These are phyloP conservation scores for Scopus umbretta DNA, from an alignment of 2,113 vertebrate genomes.

Conservation along the genomic window DNA sequence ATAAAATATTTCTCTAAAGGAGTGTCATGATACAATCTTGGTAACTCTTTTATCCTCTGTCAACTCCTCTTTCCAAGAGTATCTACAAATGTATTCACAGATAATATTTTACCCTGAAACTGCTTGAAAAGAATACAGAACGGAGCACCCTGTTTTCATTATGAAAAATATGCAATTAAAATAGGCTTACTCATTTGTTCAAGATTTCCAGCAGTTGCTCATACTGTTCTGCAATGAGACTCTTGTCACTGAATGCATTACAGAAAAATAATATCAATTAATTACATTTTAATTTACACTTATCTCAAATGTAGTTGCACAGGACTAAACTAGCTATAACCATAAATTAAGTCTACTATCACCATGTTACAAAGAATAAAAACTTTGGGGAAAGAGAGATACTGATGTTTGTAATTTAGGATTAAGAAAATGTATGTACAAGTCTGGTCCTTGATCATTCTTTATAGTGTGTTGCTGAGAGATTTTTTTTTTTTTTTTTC, in stretches of 20 bases:
- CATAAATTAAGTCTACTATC: background rate
- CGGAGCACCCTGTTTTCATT: background rate
- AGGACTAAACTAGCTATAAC: background rate
- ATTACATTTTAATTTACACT: background rate
- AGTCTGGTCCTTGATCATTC: background rate
- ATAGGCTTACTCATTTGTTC: background rate
- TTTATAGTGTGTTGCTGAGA: background rate
- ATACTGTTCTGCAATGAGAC: background rate
- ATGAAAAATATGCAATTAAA: background rate
- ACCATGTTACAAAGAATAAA: background rate
- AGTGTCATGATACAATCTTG: constrained; percentile 8
- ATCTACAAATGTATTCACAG: constrained; percentile 1
- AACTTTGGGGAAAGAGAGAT: background rate
- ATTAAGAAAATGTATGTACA: background rate
- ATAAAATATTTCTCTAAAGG: constrained; percentile 35
- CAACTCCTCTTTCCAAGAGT: background rate
- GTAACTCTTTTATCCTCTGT: constrained; percentile 35
- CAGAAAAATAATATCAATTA: background rate
- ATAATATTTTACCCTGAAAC: background rate
- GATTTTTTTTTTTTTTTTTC: background rate
- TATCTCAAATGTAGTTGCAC: background rate
- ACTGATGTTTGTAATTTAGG: background rate
- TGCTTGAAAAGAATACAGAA: background rate
- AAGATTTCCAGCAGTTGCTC: background rate
- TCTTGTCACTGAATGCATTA: background rate